These are phyloP conservation scores for Sminthurides aquaticus DNA, from an alignment of 2,888 invertebrate species.

Conservation along the genomic window DNA sequence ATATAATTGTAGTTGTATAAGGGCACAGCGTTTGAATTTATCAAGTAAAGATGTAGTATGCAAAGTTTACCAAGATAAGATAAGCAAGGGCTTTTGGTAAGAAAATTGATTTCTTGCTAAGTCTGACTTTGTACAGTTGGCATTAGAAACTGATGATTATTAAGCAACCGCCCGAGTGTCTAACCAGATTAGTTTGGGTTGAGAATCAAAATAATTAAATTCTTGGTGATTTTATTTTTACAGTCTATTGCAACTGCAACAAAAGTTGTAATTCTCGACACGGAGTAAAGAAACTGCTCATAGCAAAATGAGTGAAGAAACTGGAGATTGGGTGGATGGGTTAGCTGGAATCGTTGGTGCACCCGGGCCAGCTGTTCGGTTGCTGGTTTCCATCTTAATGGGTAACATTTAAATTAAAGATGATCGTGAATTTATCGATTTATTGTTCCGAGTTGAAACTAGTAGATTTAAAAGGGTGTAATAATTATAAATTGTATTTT, in stretches of 20 bases:
- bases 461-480: neutral
- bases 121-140: too few relatives aligned
- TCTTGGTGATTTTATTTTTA: neutral
- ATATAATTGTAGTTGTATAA: too few relatives aligned
- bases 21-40: too few relatives aligned
- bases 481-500: neutral
- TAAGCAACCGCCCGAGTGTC: too few relatives aligned
- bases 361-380: conserved; percentile 58
- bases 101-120: too few relatives aligned
- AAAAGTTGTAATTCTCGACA: too few relatives aligned
- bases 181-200: neutral
- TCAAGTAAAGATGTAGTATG: too few relatives aligned
- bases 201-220: neutral
- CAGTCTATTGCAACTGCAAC: neutral
- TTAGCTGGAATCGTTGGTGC: conserved; percentile 54
- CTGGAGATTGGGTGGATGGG: conserved; percentile 39
- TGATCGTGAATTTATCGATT: neutral
- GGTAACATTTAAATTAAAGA: conserved; percentile 48
- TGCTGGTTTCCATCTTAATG: conserved; percentile 58
- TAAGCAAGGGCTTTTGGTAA: too few relatives aligned
- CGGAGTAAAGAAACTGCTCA: too few relatives aligned
- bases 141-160: too few relatives aligned
- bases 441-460: neutral
- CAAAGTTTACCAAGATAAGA: too few relatives aligned
- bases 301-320: neutral